Evolutionary conservation across 2,888 invertebrate species (phyloP).

Genomic region (Stenoptilia bipunctidactyla): DNA sequence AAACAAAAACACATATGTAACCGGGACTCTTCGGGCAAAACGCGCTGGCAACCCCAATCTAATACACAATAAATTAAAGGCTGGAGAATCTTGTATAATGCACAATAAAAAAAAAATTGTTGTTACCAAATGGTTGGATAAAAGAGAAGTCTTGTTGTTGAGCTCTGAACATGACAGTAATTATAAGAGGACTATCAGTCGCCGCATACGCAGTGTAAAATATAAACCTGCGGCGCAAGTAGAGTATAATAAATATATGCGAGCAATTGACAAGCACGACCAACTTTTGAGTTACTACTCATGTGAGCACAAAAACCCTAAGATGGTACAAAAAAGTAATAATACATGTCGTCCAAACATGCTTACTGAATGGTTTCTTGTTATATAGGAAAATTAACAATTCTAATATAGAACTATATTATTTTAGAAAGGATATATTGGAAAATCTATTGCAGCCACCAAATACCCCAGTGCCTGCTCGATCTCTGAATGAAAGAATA

Average conservation of each 20-base stretch:
- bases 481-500: too few relatives aligned
- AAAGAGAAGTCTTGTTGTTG: not conserved
- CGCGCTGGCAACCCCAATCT: too few relatives aligned
- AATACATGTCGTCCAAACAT: slow-evolving; percentile 15
- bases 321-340: slow-evolving; percentile 17
- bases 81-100: slow-evolving; percentile 19
- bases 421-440: slow-evolving; percentile 6
- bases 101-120: too few relatives aligned
- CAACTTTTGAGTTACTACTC: slow-evolving; percentile 13
- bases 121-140: too few relatives aligned
- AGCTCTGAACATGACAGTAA: slow-evolving; percentile 2
- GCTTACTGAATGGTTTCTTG: slow-evolving; percentile 13
- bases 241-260: slow-evolving; percentile 9
- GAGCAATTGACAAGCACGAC: slow-evolving; percentile 7
- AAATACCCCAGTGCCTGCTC: too few relatives aligned
- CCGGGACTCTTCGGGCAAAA: too few relatives aligned
- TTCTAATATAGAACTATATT: slow-evolving; percentile 5
- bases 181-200: slow-evolving; percentile 7
- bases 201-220: slow-evolving; percentile 8
- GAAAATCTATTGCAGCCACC: not conserved
- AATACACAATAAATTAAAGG: too few relatives aligned
- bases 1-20: too few relatives aligned
- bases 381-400: too few relatives aligned
- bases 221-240: slow-evolving; percentile 7
- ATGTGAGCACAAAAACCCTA: slow-evolving; percentile 14